Evolutionary conservation across 2,888 invertebrate genomes (phyloP), one percentile per base, ranked within the genome.

Genomic region (Amphimallon solstitiale): DNA sequence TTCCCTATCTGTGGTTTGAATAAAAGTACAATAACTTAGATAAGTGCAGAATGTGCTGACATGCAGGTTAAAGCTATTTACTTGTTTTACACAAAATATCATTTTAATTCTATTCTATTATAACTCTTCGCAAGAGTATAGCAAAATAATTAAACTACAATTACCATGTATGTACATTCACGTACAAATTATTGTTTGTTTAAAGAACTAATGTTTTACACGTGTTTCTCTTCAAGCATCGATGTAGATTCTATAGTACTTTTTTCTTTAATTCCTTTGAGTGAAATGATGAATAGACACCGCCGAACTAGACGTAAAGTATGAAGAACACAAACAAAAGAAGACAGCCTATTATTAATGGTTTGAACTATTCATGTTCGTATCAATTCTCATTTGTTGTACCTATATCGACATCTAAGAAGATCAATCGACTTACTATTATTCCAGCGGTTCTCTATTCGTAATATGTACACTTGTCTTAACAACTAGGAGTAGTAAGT

Each of bases 301-400:
- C 64, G 64, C 43, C 43, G 43, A 59, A 59, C 56, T 59, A 59
- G 56, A 59, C 56, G 56, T 59, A 59, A 59, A 59, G 56, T 59
- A 43, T 23, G 56, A 59, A 29, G 56, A 59, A 43, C 43, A 61
- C 63, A 64, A 68, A 69, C 61, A 69, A 69, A 69, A 65, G 54
- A 49, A 62, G 63, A 62, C 67, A 49, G 63, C 14, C 49, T 49
- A 63, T 72, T 72, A 72, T 71, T 72, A 72, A 72, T 72, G 70
- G 67, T 68, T 59, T 63, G 52, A 49, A 62, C 51, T 67, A 65
- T 51, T 68, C 70, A 67, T 68, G 71, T 72, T 72, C 70, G 68
- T 69, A 72, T 72, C 72, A 66, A 70, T 68, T 68, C 67, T 65
- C 72, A 72, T 70, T 72, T 70, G 70, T 70, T 68, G 63, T 66